Base-by-base conservation (phyloP, 2,888 invertebrate genomes). In the Stramonita haemastoma region DNA sequence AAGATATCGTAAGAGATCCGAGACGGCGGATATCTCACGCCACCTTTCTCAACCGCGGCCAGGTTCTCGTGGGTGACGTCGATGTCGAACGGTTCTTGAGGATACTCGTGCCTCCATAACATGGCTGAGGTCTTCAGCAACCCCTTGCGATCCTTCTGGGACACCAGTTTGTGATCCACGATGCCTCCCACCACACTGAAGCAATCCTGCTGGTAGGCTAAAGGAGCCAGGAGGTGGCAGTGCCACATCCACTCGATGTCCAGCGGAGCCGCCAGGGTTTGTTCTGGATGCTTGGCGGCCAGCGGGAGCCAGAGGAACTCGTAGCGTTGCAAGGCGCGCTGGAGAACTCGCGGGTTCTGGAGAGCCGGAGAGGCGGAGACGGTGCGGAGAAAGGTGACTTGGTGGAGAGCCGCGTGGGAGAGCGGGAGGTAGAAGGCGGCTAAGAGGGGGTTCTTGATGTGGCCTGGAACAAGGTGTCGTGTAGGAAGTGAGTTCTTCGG, bases 241-340 rank as follows among this genome's bases (percentile, higher is more conserved):
- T 96, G 96, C 96, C 96, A 96, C 15, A 96, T 94, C 96, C 96
- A 96, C 90, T 96, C 96, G 26, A 96, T 95, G 92, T 96, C 96
- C 36, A 96, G 88, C 13, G 96, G 96, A 70, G 95, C 95, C n/a
- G 95, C 92, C 90, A 92, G 90, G 15, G 22, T 6, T 77, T 92
- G 86, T n/a, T 91, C 87, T 15, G 19, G 19, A 88, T 93, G 87
- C 56, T 92, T 91, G n/a, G 95, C 95, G 91, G 95, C 95, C 89
- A 96, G 93, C 34, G 96, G 96, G 34, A 96, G 93, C 96, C 96
- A 96, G 81, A 93, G 94, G 57, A 93, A 92, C 90, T 96, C 96
- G 92, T 96, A 96, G 77, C 96, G 93, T 87, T 96, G 93, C 46
- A 96, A 94, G 22, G 96, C 96, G 87, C 95, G 95, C 34, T 95